These are phyloP conservation scores for Diploscapter pachys DNA, from an alignment of 1,140 invertebrate species.

Conservation along the genomic window DNA sequence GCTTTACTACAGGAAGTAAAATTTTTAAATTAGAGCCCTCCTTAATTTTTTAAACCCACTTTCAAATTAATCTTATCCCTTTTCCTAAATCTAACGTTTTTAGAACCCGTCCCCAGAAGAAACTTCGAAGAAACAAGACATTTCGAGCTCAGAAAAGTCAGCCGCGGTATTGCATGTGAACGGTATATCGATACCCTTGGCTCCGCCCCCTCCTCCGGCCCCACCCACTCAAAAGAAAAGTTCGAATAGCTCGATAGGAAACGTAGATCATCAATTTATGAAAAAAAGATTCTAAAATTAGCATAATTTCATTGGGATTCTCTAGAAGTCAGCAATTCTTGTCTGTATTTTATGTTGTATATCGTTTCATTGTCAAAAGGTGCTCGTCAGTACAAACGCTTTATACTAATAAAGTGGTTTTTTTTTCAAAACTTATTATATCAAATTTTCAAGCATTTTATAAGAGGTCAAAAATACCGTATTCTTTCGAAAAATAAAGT, in stretches of 20 bases:
- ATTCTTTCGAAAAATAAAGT: no score
- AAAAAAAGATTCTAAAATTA: constrained; percentile 3
- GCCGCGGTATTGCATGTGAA: no score
- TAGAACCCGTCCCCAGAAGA: not conserved
- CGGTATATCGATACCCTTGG: not conserved
- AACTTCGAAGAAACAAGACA: not conserved
- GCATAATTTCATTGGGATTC: no score
- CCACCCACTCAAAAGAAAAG: constrained; percentile 13
- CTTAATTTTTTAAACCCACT: not conserved
- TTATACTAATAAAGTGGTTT: no score
- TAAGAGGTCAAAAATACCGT: no score
- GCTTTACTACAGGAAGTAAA: constrained; percentile 8
- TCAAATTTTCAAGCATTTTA: no score
- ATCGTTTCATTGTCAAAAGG: no score
- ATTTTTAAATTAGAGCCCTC: not conserved
- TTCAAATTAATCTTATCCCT: not conserved
- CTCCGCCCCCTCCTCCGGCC: constrained; percentile 24
- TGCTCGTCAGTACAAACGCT: no score
- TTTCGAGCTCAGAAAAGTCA: no score
- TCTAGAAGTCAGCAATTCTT: no score
- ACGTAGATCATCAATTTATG: constrained; percentile 30
- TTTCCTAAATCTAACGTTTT: not conserved
- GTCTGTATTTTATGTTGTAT: no score
- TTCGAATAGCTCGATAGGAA: constrained; percentile 1
- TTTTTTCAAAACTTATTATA: no score